Evolutionary conservation across 2,888 invertebrate genomes (phyloP).

Genomic region (Apodemia mormo): DNA sequence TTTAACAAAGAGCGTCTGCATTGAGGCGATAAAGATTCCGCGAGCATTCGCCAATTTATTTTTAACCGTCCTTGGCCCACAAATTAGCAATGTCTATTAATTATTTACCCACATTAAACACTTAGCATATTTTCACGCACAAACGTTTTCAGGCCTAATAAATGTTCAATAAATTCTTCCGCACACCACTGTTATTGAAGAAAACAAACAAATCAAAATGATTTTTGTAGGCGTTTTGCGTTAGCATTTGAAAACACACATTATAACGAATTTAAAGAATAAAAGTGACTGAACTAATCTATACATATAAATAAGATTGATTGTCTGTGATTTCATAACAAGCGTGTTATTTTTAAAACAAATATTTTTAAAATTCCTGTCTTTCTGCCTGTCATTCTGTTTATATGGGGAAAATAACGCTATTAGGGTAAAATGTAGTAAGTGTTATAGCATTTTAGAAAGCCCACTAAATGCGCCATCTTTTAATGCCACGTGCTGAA

Average conservation of each 20-base stretch:
- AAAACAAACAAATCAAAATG: background rate
- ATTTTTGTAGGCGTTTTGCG: background rate
- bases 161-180: background rate
- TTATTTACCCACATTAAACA: constrained; percentile 1
- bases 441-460: too few species aligned
- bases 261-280: background rate
- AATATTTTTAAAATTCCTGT: too few species aligned
- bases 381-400: too few species aligned
- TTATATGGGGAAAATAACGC: too few species aligned
- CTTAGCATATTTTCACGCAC: background rate
- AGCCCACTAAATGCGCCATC: too few species aligned
- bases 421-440: too few species aligned
- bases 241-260: background rate
- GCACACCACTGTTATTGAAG: background rate
- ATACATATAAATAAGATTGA: too few species aligned
- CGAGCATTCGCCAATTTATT: background rate
- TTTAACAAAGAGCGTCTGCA: background rate
- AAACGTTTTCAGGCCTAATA: background rate
- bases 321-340: too few species aligned
- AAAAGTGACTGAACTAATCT: background rate
- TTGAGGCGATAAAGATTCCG: background rate
- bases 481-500: too few species aligned
- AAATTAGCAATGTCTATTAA: background rate
- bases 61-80: constrained; percentile 3
- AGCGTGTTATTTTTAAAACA: too few species aligned